phyloP scores from a whole-genome alignment of 2,888 invertebrate species.

The Caenorhabditis sp. region DNA sequence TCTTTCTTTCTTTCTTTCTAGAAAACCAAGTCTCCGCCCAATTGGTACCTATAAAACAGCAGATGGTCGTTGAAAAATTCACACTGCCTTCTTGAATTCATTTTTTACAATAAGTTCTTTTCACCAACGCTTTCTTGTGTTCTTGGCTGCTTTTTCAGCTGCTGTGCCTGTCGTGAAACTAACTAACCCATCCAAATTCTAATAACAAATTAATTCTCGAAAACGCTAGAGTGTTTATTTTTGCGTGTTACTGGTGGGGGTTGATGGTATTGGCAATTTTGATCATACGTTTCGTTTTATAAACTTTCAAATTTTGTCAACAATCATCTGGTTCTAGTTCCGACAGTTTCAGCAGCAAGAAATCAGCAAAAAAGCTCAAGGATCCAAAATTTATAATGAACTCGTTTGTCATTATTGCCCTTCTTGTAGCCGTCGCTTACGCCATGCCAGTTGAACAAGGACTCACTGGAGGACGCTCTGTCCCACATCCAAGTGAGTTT shows the following conservation, averaged over 20 bases:
- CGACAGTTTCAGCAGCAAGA: conserved; percentile 54
- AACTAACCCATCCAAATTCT: conserved; percentile 40
- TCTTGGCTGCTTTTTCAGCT: conserved; percentile 1
- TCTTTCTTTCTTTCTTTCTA: conserved; percentile 7
- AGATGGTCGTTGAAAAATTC: not conserved
- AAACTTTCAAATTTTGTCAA: no score
- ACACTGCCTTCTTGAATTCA: no score
- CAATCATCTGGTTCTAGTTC: conserved; percentile 20
- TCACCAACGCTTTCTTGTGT: not conserved
- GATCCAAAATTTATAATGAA: conserved; percentile 40
- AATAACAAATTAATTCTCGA: conserved; percentile 16
- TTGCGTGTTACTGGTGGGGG: not conserved
- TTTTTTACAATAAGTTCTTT: no score
- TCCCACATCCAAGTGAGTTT: conserved; percentile 62
- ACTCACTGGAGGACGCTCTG: conserved; percentile 53
- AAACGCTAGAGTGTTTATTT: conserved; percentile 13
- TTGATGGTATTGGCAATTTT: conserved; percentile 29
- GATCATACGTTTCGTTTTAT: conserved; percentile 12
- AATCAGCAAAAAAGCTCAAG: not conserved
- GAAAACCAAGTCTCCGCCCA: conserved; percentile 40
- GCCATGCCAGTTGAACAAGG: conserved; percentile 61
- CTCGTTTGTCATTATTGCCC: conserved; percentile 43
- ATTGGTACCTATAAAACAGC: conserved; percentile 36
- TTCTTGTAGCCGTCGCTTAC: conserved; percentile 45
- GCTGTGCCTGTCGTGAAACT: conserved; percentile 55